A percentile compares a stretch with the other conserved stretches of the same genome.
Conservation (phyloP, 2,888 invertebrate species). For the Coelopa pilipes region DNA sequence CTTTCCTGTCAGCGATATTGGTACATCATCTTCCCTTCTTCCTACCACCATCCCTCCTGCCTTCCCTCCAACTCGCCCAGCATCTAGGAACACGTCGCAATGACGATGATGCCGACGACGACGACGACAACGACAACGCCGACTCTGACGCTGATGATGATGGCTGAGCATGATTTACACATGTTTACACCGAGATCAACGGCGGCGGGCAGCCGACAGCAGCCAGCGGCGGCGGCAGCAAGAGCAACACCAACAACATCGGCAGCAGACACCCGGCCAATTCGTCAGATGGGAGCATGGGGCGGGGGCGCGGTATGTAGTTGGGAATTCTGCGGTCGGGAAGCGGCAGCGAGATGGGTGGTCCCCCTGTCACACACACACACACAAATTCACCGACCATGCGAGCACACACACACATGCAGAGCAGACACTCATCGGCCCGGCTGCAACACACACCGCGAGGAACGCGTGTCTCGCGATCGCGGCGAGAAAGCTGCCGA, state of each 20-base stretch:
- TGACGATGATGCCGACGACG: slow-evolving; percentile 22
- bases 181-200: slow-evolving; percentile 56
- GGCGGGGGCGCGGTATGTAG: neutral
- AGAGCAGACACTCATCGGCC: slow-evolving; percentile 7
- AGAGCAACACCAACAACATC: slow-evolving; percentile 34
- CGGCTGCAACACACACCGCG: too few species aligned
- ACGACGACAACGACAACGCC: slow-evolving; percentile 19
- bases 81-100: slow-evolving; percentile 25
- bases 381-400: slow-evolving; percentile 15
- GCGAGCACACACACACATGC: slow-evolving; percentile 11
- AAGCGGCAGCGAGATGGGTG: slow-evolving; percentile 38
- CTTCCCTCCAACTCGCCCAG: neutral
- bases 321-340: slow-evolving; percentile 37
- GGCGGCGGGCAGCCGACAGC: slow-evolving; percentile 35
- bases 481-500: slow-evolving; percentile 51
- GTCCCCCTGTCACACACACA: slow-evolving; percentile 30
- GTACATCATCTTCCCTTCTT: too few species aligned
- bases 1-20: too few species aligned
- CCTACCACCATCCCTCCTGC: too few species aligned
- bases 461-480: slow-evolving; percentile 25
- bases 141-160: slow-evolving; percentile 21
- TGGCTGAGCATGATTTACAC: slow-evolving; percentile 60
- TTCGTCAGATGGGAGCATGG: slow-evolving; percentile 36
- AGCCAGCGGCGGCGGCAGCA: too few species aligned
- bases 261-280: slow-evolving; percentile 30